Evolutionary conservation across 2,113 vertebrate genomes (phyloP).

Genomic region (Cercocebus atys): DNA sequence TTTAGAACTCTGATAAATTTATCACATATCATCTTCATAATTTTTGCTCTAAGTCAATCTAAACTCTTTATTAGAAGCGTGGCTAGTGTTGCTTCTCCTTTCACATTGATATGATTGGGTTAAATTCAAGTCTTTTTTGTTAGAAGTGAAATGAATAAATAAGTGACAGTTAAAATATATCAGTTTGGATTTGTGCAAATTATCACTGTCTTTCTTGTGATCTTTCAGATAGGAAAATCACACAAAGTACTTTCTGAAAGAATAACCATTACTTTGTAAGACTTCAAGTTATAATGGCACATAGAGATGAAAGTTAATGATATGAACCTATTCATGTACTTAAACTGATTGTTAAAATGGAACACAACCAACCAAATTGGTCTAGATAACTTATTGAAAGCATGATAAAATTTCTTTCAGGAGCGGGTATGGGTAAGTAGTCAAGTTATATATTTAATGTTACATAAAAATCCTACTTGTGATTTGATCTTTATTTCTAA

Average conservation of each 20-base stretch:
- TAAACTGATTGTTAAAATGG: background rate
- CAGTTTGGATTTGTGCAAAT: background rate
- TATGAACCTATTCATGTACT: background rate
- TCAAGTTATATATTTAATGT: background rate
- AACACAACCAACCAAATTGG: background rate
- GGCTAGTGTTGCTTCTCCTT: background rate
- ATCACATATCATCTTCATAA: background rate
- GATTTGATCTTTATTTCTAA: slow-evolving; percentile 9
- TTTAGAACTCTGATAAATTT: background rate
- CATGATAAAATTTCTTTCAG: background rate
- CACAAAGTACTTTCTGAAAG: slow-evolving; percentile 31
- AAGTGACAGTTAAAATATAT: background rate
- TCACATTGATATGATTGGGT: background rate
- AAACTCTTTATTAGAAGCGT: background rate
- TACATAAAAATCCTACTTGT: background rate
- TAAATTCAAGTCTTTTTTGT: background rate
- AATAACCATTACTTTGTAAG: slow-evolving; percentile 42
- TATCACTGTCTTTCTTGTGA: background rate
- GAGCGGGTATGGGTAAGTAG: background rate
- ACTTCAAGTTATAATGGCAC: slow-evolving; percentile 14
- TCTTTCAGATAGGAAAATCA: slow-evolving; percentile 44
- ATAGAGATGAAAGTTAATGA: slow-evolving; percentile 40
- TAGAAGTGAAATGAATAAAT: slow-evolving; percentile 35
- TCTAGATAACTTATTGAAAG: slow-evolving; percentile 18
- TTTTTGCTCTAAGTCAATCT: slow-evolving; percentile 9